phyloP scores from a whole-genome alignment of 2,113 vertebrate genomes.

The Benitochromis conjunctus region DNA sequence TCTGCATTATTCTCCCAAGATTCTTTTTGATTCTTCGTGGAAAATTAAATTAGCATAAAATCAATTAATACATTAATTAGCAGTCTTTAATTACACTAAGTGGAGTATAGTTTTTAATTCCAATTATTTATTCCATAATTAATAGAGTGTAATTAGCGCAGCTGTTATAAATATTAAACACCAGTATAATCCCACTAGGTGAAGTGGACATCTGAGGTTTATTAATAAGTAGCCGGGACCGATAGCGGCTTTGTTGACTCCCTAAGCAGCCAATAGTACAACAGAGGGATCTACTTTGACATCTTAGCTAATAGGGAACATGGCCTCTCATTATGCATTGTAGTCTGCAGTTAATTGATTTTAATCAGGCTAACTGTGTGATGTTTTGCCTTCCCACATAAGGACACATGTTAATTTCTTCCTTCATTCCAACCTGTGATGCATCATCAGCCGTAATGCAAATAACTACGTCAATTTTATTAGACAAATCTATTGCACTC shows the following conservation, averaged over 20 bases:
- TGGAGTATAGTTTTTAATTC: constrained; percentile 64
- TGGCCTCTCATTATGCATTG: not conserved
- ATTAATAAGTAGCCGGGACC: constrained; percentile 29
- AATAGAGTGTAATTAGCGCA: constrained; percentile 73
- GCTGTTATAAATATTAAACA: constrained; percentile 67
- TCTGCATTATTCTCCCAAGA: constrained; percentile 50
- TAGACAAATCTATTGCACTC: not conserved
- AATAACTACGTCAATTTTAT: not conserved
- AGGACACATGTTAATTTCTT: not conserved
- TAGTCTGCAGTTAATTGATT: constrained; percentile 14
- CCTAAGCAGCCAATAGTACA: constrained; percentile 4
- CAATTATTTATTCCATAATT: constrained; percentile 79
- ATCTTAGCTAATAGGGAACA: constrained; percentile 19
- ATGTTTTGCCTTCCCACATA: not conserved
- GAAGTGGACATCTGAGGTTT: constrained; percentile 46
- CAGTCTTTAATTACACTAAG: constrained; percentile 75
- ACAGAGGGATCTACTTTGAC: constrained; percentile 1
- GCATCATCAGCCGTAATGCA: not conserved
- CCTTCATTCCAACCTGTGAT: not conserved
- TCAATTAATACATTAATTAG: constrained; percentile 81
- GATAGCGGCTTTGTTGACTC: constrained; percentile 18
- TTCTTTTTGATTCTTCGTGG: constrained; percentile 58
- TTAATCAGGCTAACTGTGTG: constrained; percentile 26
- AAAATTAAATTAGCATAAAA: constrained; percentile 79
- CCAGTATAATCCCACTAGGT: constrained; percentile 25